Base-by-base conservation (phyloP, 1,140 invertebrate species). In the Sycophaga agraensis region DNA sequence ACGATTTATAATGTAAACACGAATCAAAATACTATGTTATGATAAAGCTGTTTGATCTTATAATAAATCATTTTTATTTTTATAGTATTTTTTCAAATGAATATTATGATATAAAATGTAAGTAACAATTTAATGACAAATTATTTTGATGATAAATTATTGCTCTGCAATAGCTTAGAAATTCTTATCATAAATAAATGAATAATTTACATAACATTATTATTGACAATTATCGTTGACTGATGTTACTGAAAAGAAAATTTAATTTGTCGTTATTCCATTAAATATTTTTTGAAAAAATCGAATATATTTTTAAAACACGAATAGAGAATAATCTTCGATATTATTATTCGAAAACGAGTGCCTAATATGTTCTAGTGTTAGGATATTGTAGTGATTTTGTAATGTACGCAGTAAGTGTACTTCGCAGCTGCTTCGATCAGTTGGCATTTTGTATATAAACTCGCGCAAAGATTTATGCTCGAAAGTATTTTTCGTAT, bases 401-500 rank as follows among this genome's bases (percentile, higher is more conserved):
- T 17, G 45, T 5, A 14, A 1, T 26, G 48, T 34, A 21, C 5
- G 6, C 48, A 17, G 28, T 28, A 26, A 22, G 24, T 31, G 12
- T 46, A 54, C 22, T 34, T 19, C 14, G n/a, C 4, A 24, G 42
- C 50, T 16, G 24, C 34, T 54, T 46, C 35, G 22, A 54, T 54
- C 50, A 46, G 34, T 21, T 26, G 40, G n/a, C 2, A 37, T 24
- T 35, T 54, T 61, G 59, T 61, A 61, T 46, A 61, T 61, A 61
- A 61, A 61, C 40, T 54, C 22, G 34, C 24, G 24, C 19, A 31
- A 46, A 12, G 22, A 26, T 46, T n/a, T 16, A 46, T 35, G 34
- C 40, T 61, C 24, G 22, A 54, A 60, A 46, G 16, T 61, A 61
- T 61, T 64, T 63, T 65, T 53, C 45, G 58, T 42, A 46, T 53